These are phyloP conservation scores for Smutsia gigantea DNA, from an alignment of 2,797 vertebrate genomes.

Conservation along the genomic window DNA sequence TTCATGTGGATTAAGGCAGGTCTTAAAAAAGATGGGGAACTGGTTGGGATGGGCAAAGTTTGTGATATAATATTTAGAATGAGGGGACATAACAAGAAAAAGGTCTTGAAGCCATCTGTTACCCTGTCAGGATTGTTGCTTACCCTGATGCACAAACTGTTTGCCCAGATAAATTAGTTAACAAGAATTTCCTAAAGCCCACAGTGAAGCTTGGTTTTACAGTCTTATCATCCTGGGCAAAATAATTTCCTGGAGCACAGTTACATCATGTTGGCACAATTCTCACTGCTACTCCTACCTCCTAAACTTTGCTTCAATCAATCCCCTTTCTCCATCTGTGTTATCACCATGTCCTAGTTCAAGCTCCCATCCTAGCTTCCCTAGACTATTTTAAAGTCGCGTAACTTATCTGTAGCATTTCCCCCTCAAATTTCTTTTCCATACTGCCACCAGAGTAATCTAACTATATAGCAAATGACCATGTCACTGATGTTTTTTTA, in stretches of 20 bases:
- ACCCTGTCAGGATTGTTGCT: not conserved
- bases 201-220: not conserved
- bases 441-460: not conserved
- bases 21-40: not conserved
- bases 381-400: not conserved
- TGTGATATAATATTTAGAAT: not conserved
- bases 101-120: not conserved
- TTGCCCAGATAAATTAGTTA: conserved; percentile 25
- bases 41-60: not conserved
- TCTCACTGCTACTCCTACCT: not conserved
- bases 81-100: not conserved
- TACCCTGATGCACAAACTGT: not conserved
- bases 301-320: not conserved
- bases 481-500: too few species aligned
- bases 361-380: not conserved
- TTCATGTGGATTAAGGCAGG: not conserved
- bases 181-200: conserved; percentile 10
- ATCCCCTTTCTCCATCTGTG: not conserved
- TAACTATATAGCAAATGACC: not conserved
- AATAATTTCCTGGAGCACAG: not conserved
- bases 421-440: conserved; percentile 2
- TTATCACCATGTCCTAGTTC: not conserved
- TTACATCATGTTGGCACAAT: not conserved
- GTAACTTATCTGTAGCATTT: not conserved
- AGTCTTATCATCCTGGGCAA: not conserved